phyloP scores from a whole-genome alignment of 2,113 vertebrate genomes.

The Anas platyrhynchos region DNA sequence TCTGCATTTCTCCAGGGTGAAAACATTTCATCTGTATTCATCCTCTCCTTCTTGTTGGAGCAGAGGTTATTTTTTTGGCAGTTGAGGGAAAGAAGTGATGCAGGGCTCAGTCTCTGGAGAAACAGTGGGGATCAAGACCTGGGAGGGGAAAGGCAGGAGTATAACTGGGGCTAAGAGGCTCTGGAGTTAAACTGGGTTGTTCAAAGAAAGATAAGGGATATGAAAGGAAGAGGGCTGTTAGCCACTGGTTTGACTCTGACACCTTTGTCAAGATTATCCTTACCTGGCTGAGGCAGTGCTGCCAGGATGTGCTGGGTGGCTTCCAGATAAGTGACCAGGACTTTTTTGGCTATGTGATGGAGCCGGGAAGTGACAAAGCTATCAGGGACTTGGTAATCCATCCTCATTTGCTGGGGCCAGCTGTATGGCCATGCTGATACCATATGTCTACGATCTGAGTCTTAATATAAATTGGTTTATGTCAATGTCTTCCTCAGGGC shows the following conservation, averaged over 20 bases:
- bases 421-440: constrained; percentile 23
- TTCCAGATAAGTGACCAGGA: neutral
- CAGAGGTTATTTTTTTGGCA: neutral
- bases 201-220: neutral
- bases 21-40: neutral
- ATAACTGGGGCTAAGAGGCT: neutral
- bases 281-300: neutral
- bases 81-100: neutral
- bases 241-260: neutral
- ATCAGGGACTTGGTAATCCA: neutral
- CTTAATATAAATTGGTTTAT: constrained; percentile 76
- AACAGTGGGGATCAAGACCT: neutral
- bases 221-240: neutral
- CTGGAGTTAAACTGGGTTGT: accelerated
- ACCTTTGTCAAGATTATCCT: accelerated
- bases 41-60: neutral
- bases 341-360: neutral
- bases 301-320: neutral
- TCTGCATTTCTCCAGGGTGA: neutral
- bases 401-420: constrained; percentile 19
- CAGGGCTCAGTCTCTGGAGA: neutral
- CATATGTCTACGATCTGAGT: constrained; percentile 48
- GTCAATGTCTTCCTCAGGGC: constrained; percentile 69
- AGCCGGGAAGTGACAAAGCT: neutral
- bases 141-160: accelerated